Evolutionary conservation across 2,888 invertebrate species (phyloP).

Genomic region (Cantharis flavilabris): DNA sequence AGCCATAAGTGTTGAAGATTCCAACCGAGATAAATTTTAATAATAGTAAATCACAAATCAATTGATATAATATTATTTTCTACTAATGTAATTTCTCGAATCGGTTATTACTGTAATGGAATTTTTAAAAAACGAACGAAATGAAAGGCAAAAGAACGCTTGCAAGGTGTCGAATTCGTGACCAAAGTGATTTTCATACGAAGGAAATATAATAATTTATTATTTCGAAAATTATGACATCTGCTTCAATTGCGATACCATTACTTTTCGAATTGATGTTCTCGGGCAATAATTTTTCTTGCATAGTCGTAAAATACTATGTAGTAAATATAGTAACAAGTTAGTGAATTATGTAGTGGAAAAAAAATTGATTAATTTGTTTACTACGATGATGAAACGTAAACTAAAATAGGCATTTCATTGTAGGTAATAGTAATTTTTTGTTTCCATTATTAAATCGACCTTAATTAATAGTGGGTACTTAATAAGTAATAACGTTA

Average conservation of each 20-base stretch:
- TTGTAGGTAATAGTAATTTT: background rate
- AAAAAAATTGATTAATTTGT: background rate
- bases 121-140: constrained; percentile 17
- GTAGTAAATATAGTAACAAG: background rate
- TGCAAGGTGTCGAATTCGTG: constrained; percentile 32
- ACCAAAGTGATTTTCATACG: constrained; percentile 26
- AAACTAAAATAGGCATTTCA: background rate
- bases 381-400: background rate
- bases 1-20: constrained; percentile 6
- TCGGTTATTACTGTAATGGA: constrained; percentile 28
- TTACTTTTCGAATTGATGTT: background rate
- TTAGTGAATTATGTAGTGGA: background rate
- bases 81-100: constrained; percentile 3
- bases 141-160: constrained; percentile 11
- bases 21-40: constrained; percentile 2
- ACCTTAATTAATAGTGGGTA: background rate
- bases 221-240: constrained; percentile 11
- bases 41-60: constrained; percentile 7
- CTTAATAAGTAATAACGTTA: background rate
- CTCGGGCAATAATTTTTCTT: background rate
- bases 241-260: background rate
- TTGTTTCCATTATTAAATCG: background rate
- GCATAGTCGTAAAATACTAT: background rate
- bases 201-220: constrained; percentile 15
- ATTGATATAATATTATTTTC: constrained; percentile 1